These are phyloP conservation scores for Solea solea DNA, from an alignment of 2,113 vertebrate genomes.

Conservation along the genomic window DNA sequence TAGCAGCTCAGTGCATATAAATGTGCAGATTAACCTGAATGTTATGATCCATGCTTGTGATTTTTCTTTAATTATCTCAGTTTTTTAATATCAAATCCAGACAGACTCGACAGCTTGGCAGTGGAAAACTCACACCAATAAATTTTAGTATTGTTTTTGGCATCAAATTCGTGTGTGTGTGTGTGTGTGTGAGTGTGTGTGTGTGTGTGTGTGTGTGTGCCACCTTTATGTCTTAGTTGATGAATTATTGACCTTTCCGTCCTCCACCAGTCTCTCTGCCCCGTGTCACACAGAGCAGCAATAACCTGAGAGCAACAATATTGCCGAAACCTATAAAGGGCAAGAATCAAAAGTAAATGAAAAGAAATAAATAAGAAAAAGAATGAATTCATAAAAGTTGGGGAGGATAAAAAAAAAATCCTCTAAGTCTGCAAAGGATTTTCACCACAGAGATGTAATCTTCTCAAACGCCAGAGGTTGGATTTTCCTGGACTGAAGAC, in stretches of 20 bases:
- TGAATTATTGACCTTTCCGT: constrained; percentile 59
- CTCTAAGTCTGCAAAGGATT: neutral
- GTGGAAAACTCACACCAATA: neutral
- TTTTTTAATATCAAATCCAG: no score
- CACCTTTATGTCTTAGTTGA: constrained; percentile 6
- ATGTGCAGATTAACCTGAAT: no score
- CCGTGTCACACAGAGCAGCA: constrained; percentile 23
- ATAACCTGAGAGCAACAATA: constrained; percentile 50
- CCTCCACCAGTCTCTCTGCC: neutral
- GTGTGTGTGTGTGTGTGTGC: constrained; percentile 5
- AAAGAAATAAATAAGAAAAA: constrained; percentile 57
- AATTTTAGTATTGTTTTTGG: neutral
- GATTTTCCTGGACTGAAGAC: neutral
- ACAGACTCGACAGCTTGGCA: no score
- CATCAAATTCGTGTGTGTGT: neutral
- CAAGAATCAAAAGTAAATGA: constrained; percentile 42
- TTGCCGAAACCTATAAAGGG: constrained; percentile 35
- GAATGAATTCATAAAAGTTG: constrained; percentile 18
- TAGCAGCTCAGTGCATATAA: no score
- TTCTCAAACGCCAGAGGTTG: constrained; percentile 1
- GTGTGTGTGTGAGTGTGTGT: constrained; percentile 4
- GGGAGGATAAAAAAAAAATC: constrained; percentile 12
- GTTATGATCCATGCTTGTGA: no score
- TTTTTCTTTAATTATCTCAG: no score
- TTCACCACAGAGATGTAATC: neutral